Conservation (phyloP, 2,113 vertebrate species). For the Zosterops lateralis region DNA sequence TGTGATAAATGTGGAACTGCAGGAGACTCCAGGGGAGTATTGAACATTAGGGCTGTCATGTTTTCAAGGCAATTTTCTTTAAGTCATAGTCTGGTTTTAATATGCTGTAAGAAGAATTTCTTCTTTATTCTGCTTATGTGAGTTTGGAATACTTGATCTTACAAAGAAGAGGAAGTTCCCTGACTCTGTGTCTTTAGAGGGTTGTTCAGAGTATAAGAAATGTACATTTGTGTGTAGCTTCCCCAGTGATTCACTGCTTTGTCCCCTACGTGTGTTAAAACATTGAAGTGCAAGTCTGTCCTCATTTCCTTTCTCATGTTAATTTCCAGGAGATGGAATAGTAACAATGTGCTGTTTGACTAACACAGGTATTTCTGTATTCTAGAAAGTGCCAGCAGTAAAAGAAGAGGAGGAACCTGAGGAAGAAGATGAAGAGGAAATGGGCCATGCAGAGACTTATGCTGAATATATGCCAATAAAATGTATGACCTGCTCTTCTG, state of each 20-base stretch:
- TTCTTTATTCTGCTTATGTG: not conserved
- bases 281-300: not conserved
- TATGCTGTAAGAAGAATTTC: not conserved
- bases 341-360: not conserved
- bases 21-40: not conserved
- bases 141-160: not conserved
- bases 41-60: not conserved
- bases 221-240: not conserved
- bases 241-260: not conserved
- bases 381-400: slow-evolving; percentile 85
- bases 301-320: not conserved
- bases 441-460: slow-evolving; percentile 96
- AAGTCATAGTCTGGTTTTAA: not conserved
- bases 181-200: not conserved
- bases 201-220: not conserved
- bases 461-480: slow-evolving; percentile 99
- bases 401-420: slow-evolving; percentile 96
- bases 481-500: slow-evolving; percentile 70
- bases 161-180: not conserved
- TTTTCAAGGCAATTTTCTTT: not conserved
- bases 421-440: slow-evolving; percentile 97
- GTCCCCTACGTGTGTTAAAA: not conserved
- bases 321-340: not conserved
- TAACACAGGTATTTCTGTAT: slow-evolving; percentile 3
- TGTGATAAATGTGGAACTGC: not conserved